A percentile compares a stretch with the other conserved stretches of the same genome.
These are phyloP conservation scores for Tenthredo scrophulariae DNA, from an alignment of 2,888 invertebrate species.

Conservation along the genomic window DNA sequence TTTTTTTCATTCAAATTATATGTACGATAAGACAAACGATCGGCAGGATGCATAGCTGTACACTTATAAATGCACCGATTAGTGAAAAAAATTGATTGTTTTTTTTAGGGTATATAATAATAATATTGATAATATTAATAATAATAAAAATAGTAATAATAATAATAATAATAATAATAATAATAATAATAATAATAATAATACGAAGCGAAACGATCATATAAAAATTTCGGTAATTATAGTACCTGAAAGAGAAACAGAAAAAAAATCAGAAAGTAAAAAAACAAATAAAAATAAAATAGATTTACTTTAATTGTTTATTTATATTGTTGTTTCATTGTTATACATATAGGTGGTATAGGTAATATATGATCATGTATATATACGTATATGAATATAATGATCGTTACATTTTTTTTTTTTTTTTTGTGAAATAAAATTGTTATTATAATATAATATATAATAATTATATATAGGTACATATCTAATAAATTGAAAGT, in stretches of 20 bases:
- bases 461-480: constrained; percentile 57
- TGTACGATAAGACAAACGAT: too few species aligned
- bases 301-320: not conserved
- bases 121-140: too few species aligned
- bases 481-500: constrained; percentile 12
- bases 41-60: too few species aligned
- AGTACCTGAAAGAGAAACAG: not conserved
- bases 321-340: constrained; percentile 5
- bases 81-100: not conserved
- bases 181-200: not conserved
- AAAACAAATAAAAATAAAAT: not conserved
- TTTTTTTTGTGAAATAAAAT: not conserved
- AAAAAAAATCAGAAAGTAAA: too few species aligned
- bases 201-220: not conserved
- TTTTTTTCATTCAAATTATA: too few species aligned
- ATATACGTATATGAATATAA: not conserved
- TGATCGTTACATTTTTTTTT: not conserved
- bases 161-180: not conserved
- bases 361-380: not conserved
- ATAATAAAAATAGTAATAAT: too few species aligned
- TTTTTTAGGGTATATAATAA: not conserved
- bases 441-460: constrained; percentile 39
- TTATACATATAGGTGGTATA: not conserved
- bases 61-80: too few species aligned
- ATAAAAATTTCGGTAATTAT: not conserved